Evolutionary conservation across 2,888 invertebrate species (phyloP).

Genomic region (Coelinius sp.): DNA sequence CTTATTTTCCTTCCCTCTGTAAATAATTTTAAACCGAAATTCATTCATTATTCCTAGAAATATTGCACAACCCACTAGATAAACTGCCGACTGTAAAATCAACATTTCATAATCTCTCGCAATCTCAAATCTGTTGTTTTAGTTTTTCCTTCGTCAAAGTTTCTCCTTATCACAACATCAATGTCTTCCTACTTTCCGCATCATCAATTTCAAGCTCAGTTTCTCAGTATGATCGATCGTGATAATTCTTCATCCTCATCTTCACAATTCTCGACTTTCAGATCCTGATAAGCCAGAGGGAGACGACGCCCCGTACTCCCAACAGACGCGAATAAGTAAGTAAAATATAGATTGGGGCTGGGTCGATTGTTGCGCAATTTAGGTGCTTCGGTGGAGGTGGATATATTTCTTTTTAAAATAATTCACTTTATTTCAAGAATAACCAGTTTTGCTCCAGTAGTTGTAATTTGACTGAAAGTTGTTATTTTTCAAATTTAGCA

Average conservation of each 20-base stretch:
- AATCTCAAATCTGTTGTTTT: not conserved
- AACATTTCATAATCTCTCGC: not conserved
- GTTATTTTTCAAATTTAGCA: too few relatives aligned
- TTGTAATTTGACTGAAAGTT: too few relatives aligned
- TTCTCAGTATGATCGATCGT: slow-evolving; percentile 54
- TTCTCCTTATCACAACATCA: not conserved
- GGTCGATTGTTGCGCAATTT: not conserved
- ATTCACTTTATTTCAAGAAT: not conserved
- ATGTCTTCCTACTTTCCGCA: slow-evolving; percentile 13
- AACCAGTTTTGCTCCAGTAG: too few relatives aligned
- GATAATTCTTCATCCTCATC: slow-evolving; percentile 70
- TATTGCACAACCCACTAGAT: not conserved
- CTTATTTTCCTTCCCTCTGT: not conserved
- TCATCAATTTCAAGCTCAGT: slow-evolving; percentile 28
- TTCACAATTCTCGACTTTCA: slow-evolving; percentile 42
- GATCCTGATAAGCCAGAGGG: slow-evolving; percentile 66
- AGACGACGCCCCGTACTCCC: slow-evolving; percentile 66
- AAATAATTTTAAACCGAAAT: not conserved
- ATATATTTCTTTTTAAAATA: not conserved
- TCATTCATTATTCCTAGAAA: not conserved
- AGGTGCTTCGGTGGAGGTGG: not conserved
- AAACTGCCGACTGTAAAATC: not conserved
- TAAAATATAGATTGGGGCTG: slow-evolving; percentile 36
- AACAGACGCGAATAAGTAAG: slow-evolving; percentile 69
- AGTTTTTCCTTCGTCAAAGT: not conserved